Conservation (phyloP, 2,888 invertebrate species). For the Drosophila stalkeri region DNA sequence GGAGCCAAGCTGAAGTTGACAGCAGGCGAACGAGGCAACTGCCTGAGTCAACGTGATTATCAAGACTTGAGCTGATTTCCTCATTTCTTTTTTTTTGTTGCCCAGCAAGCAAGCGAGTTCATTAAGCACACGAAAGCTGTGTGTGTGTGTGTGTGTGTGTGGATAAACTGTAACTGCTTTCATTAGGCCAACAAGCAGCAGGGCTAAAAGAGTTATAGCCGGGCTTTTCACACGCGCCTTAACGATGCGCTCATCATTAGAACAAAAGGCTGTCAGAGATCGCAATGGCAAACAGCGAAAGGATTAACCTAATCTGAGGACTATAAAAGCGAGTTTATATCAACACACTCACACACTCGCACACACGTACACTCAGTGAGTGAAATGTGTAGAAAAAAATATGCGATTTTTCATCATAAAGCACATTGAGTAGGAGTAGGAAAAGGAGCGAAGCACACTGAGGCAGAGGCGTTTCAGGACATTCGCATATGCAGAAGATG, state of each 20-base stretch:
- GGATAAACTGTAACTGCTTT: constrained; percentile 69
- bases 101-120: constrained; percentile 45
- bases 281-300: constrained; percentile 70
- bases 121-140: constrained; percentile 39
- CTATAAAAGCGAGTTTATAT: constrained; percentile 77
- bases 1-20: constrained; percentile 52
- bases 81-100: constrained; percentile 1
- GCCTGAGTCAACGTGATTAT: constrained; percentile 51
- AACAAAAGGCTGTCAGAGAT: constrained; percentile 72
- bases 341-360: constrained; percentile 19
- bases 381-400: constrained; percentile 58
- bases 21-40: constrained; percentile 16
- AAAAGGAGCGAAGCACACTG: constrained; percentile 3
- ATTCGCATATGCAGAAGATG: constrained; percentile 79
- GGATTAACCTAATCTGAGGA: constrained; percentile 78
- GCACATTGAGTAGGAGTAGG: constrained; percentile 46
- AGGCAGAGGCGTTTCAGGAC: constrained; percentile 17
- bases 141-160: constrained; percentile 9
- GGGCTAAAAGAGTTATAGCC: constrained; percentile 69
- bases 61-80: constrained; percentile 39
- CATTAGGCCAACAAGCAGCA: constrained; percentile 67
- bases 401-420: constrained; percentile 74
- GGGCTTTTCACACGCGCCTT: constrained; percentile 74
- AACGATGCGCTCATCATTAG: constrained; percentile 69
- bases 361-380: constrained; percentile 10